Evolutionary conservation across 2,888 invertebrate species (phyloP), one percentile per base, ranked within the genome.

Genomic region (Acleris laterana): DNA sequence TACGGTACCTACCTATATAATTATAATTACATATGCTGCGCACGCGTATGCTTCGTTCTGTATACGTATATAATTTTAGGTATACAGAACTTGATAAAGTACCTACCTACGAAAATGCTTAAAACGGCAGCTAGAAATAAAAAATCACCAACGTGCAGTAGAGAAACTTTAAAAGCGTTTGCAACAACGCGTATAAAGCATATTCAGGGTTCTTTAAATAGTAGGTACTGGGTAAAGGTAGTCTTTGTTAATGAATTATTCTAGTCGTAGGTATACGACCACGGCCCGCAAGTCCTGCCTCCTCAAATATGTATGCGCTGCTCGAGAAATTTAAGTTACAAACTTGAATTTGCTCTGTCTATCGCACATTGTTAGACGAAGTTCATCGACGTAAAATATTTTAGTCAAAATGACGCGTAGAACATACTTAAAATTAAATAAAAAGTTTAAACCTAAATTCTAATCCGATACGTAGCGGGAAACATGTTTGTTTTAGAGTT

Each of bases 201-300:
- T 50, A 42, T 56, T 61, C 60, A 20, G 49, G 20, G 56, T 55
- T 65, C 65, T 61, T 65, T 28, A 44, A 65, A 56, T 44, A 44
- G 19, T n/a, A n/a, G n/a, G n/a, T 55, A 53, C 38, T 38, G 22
- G n/a, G 50, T 19, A 25, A 32, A 50, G 46, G 55, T 56, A 48
- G 56, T 32, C 55, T 55, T 61, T 60, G 44, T 55, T 60, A 50
- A 60, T 65, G 65, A 61, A 65, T 65, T 50, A 65, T 65, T 65
- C 61, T 55, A n/a, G 61, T 55, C 51, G 60, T 56, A 56, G 61
- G 65, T 51, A 60, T 51, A 60, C 52, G 42, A 16, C 32, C 44
- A 19, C 53, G 16, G 63, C 55, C 19, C 60, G 42, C 48, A 19
- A 60, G 60, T 42, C 60, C 17, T 32, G 56, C 16, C 50, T 50